Base-by-base conservation (phyloP, 2,888 invertebrate genomes). In the Stenurella melanura region DNA sequence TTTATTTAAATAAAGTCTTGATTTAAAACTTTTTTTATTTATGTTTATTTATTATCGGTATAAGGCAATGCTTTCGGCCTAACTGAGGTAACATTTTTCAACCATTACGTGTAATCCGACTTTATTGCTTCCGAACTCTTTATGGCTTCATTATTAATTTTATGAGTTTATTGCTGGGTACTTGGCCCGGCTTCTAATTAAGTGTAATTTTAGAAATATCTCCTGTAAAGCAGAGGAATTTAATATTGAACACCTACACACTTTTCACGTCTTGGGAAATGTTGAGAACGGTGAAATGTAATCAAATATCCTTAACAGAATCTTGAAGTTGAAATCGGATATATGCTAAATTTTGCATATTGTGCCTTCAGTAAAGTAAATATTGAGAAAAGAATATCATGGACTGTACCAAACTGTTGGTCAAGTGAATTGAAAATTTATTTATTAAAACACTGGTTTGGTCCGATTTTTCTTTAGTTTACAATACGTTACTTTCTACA, bases 41-140 rank as follows among this genome's bases (percentile, higher is more conserved):
- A n/a, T n/a, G n/a, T n/a, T n/a, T n/a, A n/a, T 50, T 50, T 50
- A 50, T 50, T 50, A n/a, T 50, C n/a, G 50, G 50, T 50, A 50
- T 50, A 50, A 50, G 50, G 4, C n/a, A 50, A 50, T 50, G 50
- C 50, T n/a, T 50, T 50, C 50, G 50, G 50, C n/a, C 1, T 12
- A 42, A 42, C 42, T 42, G 12, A 42, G 15, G 42, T 42, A 42
- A 42, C 42, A 42, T 34, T 42, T 42, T 42, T 42, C 42, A 15
- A 42, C 50, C 15, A 7, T 50, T n/a, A n/a, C 15, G n/a, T 15
- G 50, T 50, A 50, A 50, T 50, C 15, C n/a, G 12, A 50, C 50
- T 50, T 50, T 50, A 50, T 50, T 50, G 50, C 50, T 50, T 50
- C 50, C 50, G 50, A 50, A 50, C n/a, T 50, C 15, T 50, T 50